Evolutionary conservation across 2,888 invertebrate genomes (phyloP).

Genomic region (Callyntrura guangdongensis): DNA sequence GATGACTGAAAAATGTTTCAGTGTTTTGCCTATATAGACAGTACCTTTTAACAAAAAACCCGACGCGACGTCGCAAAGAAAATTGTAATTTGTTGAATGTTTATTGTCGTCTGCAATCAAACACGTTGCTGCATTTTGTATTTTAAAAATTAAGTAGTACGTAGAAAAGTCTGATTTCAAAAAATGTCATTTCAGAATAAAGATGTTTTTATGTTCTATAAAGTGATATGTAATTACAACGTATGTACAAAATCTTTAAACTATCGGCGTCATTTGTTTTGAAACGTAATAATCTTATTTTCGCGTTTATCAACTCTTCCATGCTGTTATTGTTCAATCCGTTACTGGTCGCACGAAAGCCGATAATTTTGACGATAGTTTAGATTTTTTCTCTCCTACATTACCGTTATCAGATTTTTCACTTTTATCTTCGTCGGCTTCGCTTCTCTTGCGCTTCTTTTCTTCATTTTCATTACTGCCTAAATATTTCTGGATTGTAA

Average conservation of each 20-base stretch:
- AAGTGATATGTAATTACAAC: background rate
- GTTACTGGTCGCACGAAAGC: constrained; percentile 47
- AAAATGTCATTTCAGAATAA: background rate
- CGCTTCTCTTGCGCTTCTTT: constrained; percentile 72
- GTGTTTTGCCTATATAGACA: too few species aligned
- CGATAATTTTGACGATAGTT: constrained; percentile 77
- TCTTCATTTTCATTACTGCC: constrained; percentile 22
- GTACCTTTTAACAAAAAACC: too few species aligned
- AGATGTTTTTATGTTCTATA: constrained; percentile 36
- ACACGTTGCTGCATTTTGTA: constrained; percentile 4
- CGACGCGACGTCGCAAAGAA: too few species aligned
- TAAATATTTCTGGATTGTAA: constrained; percentile 32
- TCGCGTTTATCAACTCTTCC: background rate
- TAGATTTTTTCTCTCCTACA: constrained; percentile 72
- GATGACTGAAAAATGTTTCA: constrained; percentile 51
- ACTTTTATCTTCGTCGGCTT: constrained; percentile 46
- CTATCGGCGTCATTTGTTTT: background rate
- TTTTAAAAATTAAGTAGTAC: background rate
- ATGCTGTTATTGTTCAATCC: constrained; percentile 24
- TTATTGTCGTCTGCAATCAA: background rate
- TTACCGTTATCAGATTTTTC: constrained; percentile 33
- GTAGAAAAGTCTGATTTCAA: background rate
- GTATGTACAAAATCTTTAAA: background rate
- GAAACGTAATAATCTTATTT: background rate
- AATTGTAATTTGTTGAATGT: background rate